Conservation (phyloP, 2,797 vertebrate genomes). For the Taenioides sp. region DNA sequence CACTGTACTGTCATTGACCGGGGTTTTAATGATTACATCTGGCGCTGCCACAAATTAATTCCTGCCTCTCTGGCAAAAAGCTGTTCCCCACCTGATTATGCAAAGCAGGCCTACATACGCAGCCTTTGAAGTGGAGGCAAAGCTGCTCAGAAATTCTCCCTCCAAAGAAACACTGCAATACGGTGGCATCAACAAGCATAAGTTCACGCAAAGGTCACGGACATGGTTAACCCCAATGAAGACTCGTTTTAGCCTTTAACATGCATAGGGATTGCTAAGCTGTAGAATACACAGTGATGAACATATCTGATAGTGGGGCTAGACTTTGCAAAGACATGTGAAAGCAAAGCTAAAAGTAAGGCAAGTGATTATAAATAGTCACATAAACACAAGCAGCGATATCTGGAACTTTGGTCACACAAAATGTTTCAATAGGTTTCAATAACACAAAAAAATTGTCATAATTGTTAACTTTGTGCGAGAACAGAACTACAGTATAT, state of each 20-base stretch:
- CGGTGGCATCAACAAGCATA: constrained; percentile 68
- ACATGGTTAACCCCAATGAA: constrained; percentile 60
- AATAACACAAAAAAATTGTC: too few relatives aligned
- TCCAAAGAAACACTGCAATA: constrained; percentile 73
- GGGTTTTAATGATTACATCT: constrained; percentile 78
- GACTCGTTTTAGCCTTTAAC: constrained; percentile 45
- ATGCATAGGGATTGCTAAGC: background rate
- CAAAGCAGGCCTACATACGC: constrained; percentile 83
- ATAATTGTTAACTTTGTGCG: too few relatives aligned
- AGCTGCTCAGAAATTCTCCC: constrained; percentile 76
- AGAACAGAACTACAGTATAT: too few relatives aligned
- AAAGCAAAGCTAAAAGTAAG: constrained; percentile 57
- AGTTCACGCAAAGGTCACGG: constrained; percentile 78
- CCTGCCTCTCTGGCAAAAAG: constrained; percentile 79
- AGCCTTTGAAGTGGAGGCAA: constrained; percentile 80
- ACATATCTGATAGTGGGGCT: constrained; percentile 26
- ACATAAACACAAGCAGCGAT: constrained; percentile 50
- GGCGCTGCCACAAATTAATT: constrained; percentile 76
- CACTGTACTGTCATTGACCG: constrained; percentile 66
- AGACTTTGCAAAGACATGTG: constrained; percentile 29
- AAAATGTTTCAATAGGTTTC: constrained; percentile 29
- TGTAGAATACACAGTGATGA: constrained; percentile 22
- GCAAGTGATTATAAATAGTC: constrained; percentile 61
- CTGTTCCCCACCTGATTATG: constrained; percentile 83
- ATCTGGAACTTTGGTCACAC: constrained; percentile 31